Conservation (phyloP, 2,797 vertebrate species). For the Pseudocheirus occidentalis region DNA sequence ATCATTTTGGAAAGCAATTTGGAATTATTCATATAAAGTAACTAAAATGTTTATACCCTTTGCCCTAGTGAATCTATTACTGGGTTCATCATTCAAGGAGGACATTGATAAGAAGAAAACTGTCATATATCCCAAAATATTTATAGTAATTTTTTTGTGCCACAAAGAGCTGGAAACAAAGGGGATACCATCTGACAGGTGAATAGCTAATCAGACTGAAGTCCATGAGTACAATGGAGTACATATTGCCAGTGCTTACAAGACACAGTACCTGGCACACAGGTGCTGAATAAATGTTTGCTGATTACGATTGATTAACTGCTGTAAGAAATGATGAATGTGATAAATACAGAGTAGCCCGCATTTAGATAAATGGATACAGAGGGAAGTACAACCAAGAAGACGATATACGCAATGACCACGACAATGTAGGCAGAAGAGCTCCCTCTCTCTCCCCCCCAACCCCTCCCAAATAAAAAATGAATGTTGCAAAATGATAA, state of each 20-base stretch:
- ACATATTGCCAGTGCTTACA: background rate
- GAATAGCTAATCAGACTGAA: background rate
- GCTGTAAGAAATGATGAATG: background rate
- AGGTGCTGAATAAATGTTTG: background rate
- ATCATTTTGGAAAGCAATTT: background rate
- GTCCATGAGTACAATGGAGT: background rate
- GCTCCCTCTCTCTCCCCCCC: background rate
- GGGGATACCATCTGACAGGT: background rate
- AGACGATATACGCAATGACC: background rate
- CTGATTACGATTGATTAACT: background rate
- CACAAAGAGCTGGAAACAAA: background rate
- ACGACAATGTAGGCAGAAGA: background rate
- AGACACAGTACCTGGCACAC: background rate
- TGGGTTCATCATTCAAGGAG: background rate
- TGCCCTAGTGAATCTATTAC: background rate
- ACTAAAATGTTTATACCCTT: background rate
- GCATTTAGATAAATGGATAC: background rate
- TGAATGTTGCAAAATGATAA: background rate
- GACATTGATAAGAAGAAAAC: background rate
- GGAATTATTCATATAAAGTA: background rate
- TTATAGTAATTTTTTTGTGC: background rate
- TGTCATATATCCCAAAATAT: background rate
- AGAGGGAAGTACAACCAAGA: background rate
- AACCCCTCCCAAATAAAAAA: background rate
- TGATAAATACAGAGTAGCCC: background rate